Percentiles rank a stretch among this genome's conserved stretches.
These are phyloP conservation scores for Andrena praecox DNA, from an alignment of 2,888 invertebrate species.

Conservation along the genomic window DNA sequence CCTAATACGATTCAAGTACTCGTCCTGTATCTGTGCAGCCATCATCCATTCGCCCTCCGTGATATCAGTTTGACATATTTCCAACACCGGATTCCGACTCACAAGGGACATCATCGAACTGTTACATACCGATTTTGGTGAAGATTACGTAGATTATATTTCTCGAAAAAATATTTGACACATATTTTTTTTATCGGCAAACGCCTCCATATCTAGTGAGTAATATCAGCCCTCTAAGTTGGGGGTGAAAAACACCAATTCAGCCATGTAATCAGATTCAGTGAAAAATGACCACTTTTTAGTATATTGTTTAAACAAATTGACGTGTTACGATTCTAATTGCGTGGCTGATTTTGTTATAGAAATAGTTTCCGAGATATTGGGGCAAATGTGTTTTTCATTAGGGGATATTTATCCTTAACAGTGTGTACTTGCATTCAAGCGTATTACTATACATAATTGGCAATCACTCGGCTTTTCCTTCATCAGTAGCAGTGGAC, in stretches of 20 bases:
- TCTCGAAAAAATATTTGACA: conserved; percentile 49
- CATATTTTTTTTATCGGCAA: background rate
- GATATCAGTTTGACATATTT: conserved; percentile 26
- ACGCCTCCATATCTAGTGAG: no score
- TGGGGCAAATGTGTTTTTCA: background rate
- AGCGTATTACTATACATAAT: background rate
- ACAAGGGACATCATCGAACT: conserved; percentile 51
- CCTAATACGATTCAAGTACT: conserved; percentile 29
- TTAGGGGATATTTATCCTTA: background rate
- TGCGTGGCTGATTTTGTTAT: no score
- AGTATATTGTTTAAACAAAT: no score
- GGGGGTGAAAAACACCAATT: no score
- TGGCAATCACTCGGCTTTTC: background rate
- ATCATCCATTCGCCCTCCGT: conserved; percentile 58
- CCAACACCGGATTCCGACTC: conserved; percentile 62
- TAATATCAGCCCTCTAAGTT: no score
- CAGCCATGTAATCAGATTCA: no score
- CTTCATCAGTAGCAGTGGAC: background rate
- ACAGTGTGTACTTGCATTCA: background rate
- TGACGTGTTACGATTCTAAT: no score
- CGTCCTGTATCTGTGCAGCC: conserved; percentile 43
- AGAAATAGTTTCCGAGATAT: background rate
- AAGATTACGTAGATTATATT: background rate
- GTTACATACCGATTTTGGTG: background rate
- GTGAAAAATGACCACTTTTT: no score